These are phyloP conservation scores for Genyomyrus donnyi DNA, from an alignment of 2,113 vertebrate species.

Conservation along the genomic window DNA sequence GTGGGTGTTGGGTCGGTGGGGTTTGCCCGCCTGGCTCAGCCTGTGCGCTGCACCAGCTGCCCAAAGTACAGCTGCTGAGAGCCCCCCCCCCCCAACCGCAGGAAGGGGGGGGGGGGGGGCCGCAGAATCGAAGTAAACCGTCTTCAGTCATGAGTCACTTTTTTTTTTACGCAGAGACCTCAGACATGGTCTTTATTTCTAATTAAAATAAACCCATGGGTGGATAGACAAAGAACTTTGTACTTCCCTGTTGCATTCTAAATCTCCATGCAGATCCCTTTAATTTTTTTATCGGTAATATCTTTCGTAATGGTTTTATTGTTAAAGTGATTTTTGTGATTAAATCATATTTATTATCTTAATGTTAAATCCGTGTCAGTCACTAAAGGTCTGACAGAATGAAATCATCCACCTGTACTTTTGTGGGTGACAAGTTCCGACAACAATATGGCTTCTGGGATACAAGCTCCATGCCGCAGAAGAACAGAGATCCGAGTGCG, in stretches of 20 bases:
- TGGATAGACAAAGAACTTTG: neutral
- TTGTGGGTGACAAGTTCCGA: neutral
- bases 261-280: neutral
- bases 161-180: neutral
- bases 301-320: neutral
- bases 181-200: neutral
- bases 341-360: neutral
- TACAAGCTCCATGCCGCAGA: neutral
- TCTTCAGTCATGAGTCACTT: neutral
- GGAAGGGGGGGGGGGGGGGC: neutral
- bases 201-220: neutral
- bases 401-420: neutral
- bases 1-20: constrained; percentile 27
- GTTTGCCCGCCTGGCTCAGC: constrained; percentile 39
- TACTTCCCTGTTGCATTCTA: neutral
- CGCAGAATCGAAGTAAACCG: neutral
- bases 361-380: neutral
- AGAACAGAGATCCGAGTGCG: neutral
- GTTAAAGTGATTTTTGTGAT: neutral
- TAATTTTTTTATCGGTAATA: neutral
- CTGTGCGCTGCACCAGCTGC: constrained; percentile 24
- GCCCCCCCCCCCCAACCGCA: neutral
- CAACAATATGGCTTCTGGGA: neutral
- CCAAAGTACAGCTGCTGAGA: constrained; percentile 2
- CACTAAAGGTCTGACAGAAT: neutral